Evolutionary conservation across 2,797 vertebrate genomes (phyloP), one percentile per base, ranked within the genome.

Genomic region (Syngnathus rostellatus): DNA sequence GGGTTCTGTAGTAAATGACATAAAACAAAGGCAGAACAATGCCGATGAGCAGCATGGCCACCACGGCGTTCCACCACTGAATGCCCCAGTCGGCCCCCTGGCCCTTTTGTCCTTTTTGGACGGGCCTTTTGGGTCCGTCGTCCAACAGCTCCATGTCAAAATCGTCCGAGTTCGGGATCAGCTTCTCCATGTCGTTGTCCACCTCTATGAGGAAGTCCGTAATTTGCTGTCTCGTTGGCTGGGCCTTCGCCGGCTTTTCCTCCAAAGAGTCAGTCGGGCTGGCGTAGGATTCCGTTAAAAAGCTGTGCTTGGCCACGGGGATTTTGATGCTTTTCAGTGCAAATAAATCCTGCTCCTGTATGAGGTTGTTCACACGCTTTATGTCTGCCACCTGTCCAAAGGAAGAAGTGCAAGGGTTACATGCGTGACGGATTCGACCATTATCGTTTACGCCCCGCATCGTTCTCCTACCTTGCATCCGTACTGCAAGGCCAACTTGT

Each of bases 11-110:
- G 78, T 97, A 98, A 81, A 98, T 92, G 0, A 97, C 85, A 70
- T 95, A 98, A 87, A 97, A 96, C 25, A 98, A 86, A 0, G 96
- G 96, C 70, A 98, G 73, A 60, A 95, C 89, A 2, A 98, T 89
- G 41, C 94, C 95, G 53, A 98, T 87, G 1, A 98, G 86, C 39
- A 98, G 90, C 96, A 98, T 95, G 59, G 95, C 86, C 1, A 94
- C 81, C 5, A 98, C 92, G 0, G 94, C 95, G 1, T 96, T 98
- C 96, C 96, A 96, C 95, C 96, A 98, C 74, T 90, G 93, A 77
- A 98, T 93, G 0, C 95, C 95, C 69, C 94, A 95, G 84, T 98
- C 94, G 0, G 93, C 92, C 0, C 94, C 94, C 0, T 83, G 82
- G 8, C 67, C 48, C 0, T 14, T 68, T 10, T 54, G 64, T 39